phyloP scores from a whole-genome alignment of 2,113 vertebrate genomes.

The Entelurus aequoreus region DNA sequence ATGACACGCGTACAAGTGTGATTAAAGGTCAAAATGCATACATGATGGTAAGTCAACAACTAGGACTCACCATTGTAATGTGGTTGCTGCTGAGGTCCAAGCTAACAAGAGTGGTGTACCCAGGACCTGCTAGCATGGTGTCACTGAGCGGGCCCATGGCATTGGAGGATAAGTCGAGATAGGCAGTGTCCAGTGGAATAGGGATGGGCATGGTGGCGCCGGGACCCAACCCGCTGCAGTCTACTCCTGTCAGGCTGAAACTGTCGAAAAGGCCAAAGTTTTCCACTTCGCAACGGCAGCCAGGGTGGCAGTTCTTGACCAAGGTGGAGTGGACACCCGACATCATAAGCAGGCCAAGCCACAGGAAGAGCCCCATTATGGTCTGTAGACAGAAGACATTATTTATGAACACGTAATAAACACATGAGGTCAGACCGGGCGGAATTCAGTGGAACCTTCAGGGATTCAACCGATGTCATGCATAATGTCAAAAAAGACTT shows the following conservation, averaged over 20 bases:
- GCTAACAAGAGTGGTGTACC: conserved; percentile 91
- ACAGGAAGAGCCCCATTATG: conserved; percentile 59
- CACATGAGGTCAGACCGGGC: no score
- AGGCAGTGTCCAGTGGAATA: conserved; percentile 89
- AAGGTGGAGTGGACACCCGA: conserved; percentile 43
- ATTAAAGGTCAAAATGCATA: no score
- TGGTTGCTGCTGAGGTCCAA: conserved; percentile 89
- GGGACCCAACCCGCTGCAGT: conserved; percentile 83
- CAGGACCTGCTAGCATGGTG: conserved; percentile 86
- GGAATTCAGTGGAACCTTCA: no score
- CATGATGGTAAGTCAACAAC: no score
- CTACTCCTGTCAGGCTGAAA: conserved; percentile 93
- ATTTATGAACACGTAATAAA: not conserved
- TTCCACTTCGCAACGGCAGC: conserved; percentile 91
- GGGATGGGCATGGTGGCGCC: conserved; percentile 77
- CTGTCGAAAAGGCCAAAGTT: conserved; percentile 94
- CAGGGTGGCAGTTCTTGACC: conserved; percentile 81
- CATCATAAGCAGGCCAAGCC: conserved; percentile 50
- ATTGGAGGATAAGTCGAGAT: conserved; percentile 89
- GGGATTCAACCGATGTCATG: no score
- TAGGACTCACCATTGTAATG: conserved; percentile 71
- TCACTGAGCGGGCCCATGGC: conserved; percentile 80
- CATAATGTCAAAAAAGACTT: no score
- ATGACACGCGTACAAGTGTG: no score
- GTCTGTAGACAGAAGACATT: conserved; percentile 40